Evolutionary conservation across 1,140 invertebrate species (phyloP).

Genomic region (Drusus annulatus): DNA sequence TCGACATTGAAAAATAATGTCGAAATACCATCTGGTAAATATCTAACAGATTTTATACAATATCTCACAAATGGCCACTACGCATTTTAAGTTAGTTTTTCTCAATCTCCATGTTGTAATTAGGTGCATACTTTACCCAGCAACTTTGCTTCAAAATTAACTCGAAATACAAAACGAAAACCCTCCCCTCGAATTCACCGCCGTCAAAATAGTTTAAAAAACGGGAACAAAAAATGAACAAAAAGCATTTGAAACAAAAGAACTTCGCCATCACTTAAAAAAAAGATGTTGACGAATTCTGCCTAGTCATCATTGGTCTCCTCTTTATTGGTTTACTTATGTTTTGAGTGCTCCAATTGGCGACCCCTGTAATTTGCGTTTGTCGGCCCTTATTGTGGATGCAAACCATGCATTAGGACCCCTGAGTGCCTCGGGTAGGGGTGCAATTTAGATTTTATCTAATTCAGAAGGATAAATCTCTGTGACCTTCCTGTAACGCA

Average conservation of each 20-base stretch:
- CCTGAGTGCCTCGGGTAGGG: slow-evolving; percentile 38
- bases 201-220: slow-evolving; percentile 36
- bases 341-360: slow-evolving; percentile 57
- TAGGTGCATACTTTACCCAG: no score
- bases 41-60: no score
- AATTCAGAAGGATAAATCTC: no score
- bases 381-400: slow-evolving; percentile 46
- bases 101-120: no score
- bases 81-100: no score
- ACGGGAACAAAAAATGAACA: slow-evolving; percentile 4
- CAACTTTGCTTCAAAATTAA: no score
- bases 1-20: no score
- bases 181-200: not conserved
- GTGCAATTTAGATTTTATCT: slow-evolving; percentile 17
- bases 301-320: slow-evolving; percentile 2
- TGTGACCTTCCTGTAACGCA: no score
- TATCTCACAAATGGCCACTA: no score
- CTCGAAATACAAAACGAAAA: not conserved
- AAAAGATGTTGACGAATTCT: not conserved
- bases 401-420: slow-evolving; percentile 41
- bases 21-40: no score
- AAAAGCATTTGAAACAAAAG: slow-evolving; percentile 35
- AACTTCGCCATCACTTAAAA: not conserved
- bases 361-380: slow-evolving; percentile 56
- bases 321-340: slow-evolving; percentile 55